phyloP scores from a whole-genome alignment of 2,113 vertebrate species.

The Apistogramma diplotaenia region DNA sequence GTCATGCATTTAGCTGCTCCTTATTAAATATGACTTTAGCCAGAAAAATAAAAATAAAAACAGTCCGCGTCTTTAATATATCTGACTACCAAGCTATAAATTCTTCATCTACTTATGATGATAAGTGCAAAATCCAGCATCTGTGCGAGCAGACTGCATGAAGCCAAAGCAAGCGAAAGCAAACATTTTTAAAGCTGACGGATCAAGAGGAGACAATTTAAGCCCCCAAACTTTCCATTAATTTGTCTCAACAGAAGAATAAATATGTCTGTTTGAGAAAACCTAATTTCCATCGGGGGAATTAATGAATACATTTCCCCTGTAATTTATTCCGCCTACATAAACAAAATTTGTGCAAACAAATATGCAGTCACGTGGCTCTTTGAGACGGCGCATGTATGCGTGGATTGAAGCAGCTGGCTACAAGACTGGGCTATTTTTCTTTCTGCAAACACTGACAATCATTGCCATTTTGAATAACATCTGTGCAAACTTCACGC shows the following conservation, averaged over 20 bases:
- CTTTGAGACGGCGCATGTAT: background rate
- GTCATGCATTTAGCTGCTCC: background rate
- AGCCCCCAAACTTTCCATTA: background rate
- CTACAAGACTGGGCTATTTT: background rate
- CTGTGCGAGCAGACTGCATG: background rate
- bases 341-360: background rate
- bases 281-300: background rate
- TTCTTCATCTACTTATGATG: background rate
- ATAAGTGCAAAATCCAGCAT: background rate
- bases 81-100: background rate
- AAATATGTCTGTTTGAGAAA: background rate
- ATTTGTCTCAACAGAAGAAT: background rate
- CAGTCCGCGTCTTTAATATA: background rate
- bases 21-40: background rate
- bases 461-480: background rate
- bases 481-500: constrained; percentile 39
- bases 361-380: constrained; percentile 4
- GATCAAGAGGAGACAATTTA: background rate
- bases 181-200: background rate
- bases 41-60: background rate
- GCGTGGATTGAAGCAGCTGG: background rate
- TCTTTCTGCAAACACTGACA: background rate
- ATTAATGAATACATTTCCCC: background rate
- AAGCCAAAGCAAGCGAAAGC: too few relatives aligned
- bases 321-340: constrained; percentile 7